phyloP scores from a whole-genome alignment of 1,140 invertebrate genomes.

The Streblospio benedicti region DNA sequence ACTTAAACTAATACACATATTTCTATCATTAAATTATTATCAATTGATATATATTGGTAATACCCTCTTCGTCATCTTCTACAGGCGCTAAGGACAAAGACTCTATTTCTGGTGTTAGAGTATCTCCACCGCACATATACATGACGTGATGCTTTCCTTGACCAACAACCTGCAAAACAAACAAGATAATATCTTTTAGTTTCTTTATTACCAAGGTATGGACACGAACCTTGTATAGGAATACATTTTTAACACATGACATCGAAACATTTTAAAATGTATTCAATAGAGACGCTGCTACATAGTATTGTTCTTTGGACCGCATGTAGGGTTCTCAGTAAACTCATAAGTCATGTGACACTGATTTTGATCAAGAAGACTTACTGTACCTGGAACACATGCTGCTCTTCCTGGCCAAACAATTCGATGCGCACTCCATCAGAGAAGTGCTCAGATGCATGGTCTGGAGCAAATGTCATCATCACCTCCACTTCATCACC shows the following conservation, averaged over 20 bases:
- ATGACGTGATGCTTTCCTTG: slow-evolving; percentile 33
- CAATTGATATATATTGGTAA: neutral
- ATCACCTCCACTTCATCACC: slow-evolving; percentile 38
- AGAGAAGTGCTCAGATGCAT: slow-evolving; percentile 41
- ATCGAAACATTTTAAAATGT: neutral
- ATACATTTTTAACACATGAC: neutral
- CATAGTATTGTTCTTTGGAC: slow-evolving; percentile 5
- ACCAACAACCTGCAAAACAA: slow-evolving; percentile 33
- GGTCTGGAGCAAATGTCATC: slow-evolving; percentile 46
- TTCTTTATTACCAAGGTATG: neutral
- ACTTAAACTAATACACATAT: too few species aligned
- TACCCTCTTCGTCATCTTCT: slow-evolving; percentile 28
- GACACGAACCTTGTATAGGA: neutral
- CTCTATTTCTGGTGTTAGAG: slow-evolving; percentile 31
- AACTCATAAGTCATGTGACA: too few species aligned
- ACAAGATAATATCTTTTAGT: neutral
- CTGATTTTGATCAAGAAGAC: too few species aligned
- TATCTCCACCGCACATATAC: slow-evolving; percentile 37
- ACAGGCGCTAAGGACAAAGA: slow-evolving; percentile 32
- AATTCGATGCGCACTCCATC: slow-evolving; percentile 41
- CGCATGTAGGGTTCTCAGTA: too few species aligned
- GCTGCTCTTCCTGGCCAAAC: slow-evolving; percentile 23
- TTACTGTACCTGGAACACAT: slow-evolving; percentile 10
- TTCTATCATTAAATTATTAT: neutral
- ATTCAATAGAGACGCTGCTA: neutral